Evolutionary conservation across 1,140 invertebrate species (phyloP), one percentile per base, ranked within the genome.

Genomic region (Drosophila watanabei): DNA sequence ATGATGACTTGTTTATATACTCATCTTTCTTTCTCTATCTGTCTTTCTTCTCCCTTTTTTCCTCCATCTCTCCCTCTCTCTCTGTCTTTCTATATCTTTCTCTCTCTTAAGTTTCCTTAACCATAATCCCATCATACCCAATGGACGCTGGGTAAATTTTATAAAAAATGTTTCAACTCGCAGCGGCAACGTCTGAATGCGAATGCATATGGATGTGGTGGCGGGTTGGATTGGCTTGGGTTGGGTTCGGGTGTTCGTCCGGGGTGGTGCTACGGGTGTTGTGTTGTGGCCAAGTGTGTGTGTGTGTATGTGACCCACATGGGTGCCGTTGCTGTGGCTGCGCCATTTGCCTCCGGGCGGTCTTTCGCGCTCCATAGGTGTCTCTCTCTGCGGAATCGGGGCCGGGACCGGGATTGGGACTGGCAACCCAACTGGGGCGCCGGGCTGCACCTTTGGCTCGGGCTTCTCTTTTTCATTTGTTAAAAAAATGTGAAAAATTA

Each of bases 401-500:
- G 18, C 30, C 28, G 48, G 35, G 28, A 37, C 45, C 37, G 54
- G 54, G 41, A 58, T 3, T 30, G 58, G 57, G 33, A 37, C 10
- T 32, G 69, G 66, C 64, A 58, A 58, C 32, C 52, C 52, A 37
- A 60, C 32, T 32, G 58, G 70, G 66, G 56, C 58, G 56, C 58
- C 45, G 56, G 51, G 51, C 58, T 83, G 80, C 82, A 85, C 82
- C 82, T 85, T 85, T 80, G 28, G 68, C 69, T 69, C 18, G 16
- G 43, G 20, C 61, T 59, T 28, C 35, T 37, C 43, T 58, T 62
- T 66, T 80, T 69, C 59, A 46, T 81, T 82, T 75, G 62, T 58
- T 61, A 49, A 62, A 86, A 80, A 84, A 86, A 79, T 84, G 79
- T 89, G 85, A 79, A 88, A 89, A 88, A 85, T 89, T 89, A 88